Percentiles rank a stretch among this genome's conserved stretches.
Evolutionary conservation across 2,888 invertebrate genomes (phyloP).

Genomic region (Pristionchus japonicus): DNA sequence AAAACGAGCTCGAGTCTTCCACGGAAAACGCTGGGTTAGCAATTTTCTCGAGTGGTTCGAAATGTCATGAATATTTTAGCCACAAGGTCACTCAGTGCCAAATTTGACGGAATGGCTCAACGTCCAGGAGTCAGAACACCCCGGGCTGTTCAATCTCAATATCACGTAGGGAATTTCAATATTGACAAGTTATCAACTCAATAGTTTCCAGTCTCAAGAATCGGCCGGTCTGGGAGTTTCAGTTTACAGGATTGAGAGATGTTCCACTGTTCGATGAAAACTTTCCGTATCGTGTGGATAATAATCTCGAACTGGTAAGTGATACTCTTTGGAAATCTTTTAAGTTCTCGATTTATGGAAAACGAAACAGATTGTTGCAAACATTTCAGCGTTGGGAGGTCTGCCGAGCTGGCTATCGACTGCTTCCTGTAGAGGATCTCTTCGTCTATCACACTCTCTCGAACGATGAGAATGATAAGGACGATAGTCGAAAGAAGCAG

Average conservation of each 20-base stretch:
- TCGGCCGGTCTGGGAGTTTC: not conserved
- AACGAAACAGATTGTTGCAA: too few relatives aligned
- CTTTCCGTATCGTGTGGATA: conserved; percentile 21
- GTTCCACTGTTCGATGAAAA: conserved; percentile 22
- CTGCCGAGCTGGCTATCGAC: conserved; percentile 55
- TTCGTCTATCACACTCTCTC: conserved; percentile 55
- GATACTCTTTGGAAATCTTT: not conserved
- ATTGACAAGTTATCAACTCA: not conserved
- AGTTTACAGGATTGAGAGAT: not conserved
- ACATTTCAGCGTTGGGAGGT: conserved; percentile 57
- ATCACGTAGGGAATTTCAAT: not conserved
- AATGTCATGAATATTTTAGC: not conserved
- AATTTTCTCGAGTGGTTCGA: not conserved
- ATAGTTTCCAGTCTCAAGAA: not conserved
- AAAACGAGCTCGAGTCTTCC: not conserved
- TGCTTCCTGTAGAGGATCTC: conserved; percentile 54
- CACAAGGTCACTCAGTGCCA: not conserved
- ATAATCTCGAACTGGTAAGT: conserved; percentile 32
- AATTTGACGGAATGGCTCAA: not conserved
- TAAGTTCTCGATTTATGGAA: not conserved
- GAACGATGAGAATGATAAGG: not conserved
- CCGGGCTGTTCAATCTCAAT: not conserved
- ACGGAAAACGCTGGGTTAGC: not conserved
- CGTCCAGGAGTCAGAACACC: not conserved
- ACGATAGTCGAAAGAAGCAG: not conserved